Percentiles rank a stretch among this genome's conserved stretches.
phyloP scores from a whole-genome alignment of 2,113 vertebrate genomes.

The Acrocephalus arundinaceus region DNA sequence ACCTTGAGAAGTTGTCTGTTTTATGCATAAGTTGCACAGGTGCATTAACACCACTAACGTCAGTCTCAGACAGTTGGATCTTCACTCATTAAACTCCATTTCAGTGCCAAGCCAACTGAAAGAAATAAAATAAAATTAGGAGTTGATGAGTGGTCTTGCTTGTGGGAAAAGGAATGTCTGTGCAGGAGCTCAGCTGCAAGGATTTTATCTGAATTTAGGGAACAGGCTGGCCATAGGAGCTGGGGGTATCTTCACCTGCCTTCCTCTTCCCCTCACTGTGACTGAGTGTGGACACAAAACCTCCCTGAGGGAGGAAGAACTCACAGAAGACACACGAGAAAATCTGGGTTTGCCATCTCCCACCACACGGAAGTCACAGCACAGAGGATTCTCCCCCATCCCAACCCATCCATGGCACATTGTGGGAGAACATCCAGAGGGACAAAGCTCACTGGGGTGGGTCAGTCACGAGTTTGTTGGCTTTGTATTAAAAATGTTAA shows the following conservation, averaged over 20 bases:
- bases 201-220: background rate
- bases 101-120: conserved; percentile 1
- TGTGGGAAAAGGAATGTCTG: background rate
- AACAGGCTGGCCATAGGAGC: background rate
- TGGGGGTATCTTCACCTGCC: background rate
- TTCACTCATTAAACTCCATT: conserved; percentile 37
- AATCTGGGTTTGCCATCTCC: background rate
- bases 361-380: background rate
- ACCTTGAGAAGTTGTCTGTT: conserved; percentile 37
- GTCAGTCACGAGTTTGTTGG: background rate
- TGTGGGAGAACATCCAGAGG: background rate
- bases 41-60: conserved; percentile 28
- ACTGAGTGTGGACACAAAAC: background rate
- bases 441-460: background rate
- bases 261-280: background rate
- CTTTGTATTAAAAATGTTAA: background rate
- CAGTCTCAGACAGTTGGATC: conserved; percentile 40
- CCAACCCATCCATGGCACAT: background rate
- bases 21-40: background rate
- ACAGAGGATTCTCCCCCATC: background rate
- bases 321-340: background rate
- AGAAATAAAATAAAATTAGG: conserved; percentile 15
- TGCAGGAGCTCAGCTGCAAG: background rate
- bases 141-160: background rate
- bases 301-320: background rate